Base-by-base conservation (phyloP, 2,888 invertebrate species). In the Dasypolia templi region DNA sequence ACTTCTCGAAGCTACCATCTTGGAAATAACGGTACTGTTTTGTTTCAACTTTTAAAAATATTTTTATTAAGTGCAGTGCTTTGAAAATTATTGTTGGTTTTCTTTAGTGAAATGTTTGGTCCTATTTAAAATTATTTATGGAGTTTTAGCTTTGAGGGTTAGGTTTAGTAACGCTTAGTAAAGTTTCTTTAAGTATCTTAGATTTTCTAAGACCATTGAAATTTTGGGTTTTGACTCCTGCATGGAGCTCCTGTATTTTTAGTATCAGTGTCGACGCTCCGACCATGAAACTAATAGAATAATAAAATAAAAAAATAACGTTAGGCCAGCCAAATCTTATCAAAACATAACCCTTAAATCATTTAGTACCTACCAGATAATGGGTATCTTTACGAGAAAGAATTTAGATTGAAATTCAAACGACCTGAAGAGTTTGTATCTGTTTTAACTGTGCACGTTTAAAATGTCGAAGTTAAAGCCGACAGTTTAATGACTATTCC, bases 351-450 rank as follows among this genome's bases (percentile, higher is more conserved):
- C 67, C 75, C 64, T 83, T 75, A 55, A 75, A 75, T 55, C 29
- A 65, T 69, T 75, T 56, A 70, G 39, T 56, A 39, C 56, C 56
- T 56, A 72, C 64, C 59, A 74, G 44, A 9, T 61, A 81, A 80
- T 80, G 32, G 81, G 53, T 55, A 73, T 62, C 69, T 74, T 83
- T 76, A 82, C 79, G 79, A 69, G 12, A 53, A n/a, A 67, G 65
- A 80, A 82, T 72, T 72, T 71, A 82, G 65, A 82, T 82, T 82
- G 68, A 83, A 82, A 83, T 69, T 59, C 71, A 66, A 79, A 83
- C 58, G 67, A 51, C 62, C 56, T 12, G 29, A 81, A 74, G 65
- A 39, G 35, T 63, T 63, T 46, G 56, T 62, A 53, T 81, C 56
- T 53, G 76, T 63, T 81, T 81, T 73, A 75, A 81, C 67, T 63